These are phyloP conservation scores for Eumeta japonica DNA, from an alignment of 1,140 invertebrate genomes.

Conservation along the genomic window DNA sequence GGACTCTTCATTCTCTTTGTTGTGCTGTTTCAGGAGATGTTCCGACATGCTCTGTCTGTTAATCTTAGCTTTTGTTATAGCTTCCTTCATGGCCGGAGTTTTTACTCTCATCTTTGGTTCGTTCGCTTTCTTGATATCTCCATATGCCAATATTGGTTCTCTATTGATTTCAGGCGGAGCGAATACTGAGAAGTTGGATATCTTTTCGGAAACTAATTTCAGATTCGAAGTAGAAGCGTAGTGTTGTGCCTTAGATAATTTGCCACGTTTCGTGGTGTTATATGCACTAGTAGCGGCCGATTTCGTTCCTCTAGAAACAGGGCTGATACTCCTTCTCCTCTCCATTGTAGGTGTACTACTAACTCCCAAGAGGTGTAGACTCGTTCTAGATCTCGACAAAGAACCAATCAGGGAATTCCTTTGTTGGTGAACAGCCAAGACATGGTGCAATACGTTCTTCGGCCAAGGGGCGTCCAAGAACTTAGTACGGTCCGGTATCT, in stretches of 20 bases:
- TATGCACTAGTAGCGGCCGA: constrained; percentile 29
- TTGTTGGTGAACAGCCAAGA: constrained; percentile 50
- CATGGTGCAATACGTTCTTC: constrained; percentile 50
- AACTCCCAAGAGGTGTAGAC: constrained; percentile 36
- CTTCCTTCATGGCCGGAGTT: neutral
- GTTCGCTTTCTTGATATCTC: no score
- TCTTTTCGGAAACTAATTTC: constrained; percentile 43
- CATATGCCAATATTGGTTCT: constrained; percentile 43
- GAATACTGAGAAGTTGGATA: constrained; percentile 46
- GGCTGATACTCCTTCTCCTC: constrained; percentile 31
- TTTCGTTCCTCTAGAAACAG: constrained; percentile 20
- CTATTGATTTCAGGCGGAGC: constrained; percentile 20
- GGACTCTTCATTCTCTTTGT: constrained; percentile 14
- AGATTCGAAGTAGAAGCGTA: constrained; percentile 43
- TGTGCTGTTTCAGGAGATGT: constrained; percentile 23
- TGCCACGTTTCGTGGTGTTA: constrained; percentile 30
- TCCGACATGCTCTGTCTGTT: constrained; percentile 39
- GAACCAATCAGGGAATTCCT: constrained; percentile 54
- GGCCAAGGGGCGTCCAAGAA: constrained; percentile 50
- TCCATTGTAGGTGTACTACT: constrained; percentile 28
- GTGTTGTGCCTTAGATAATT: constrained; percentile 26
- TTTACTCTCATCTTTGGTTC: constrained; percentile 2
- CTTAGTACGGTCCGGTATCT: constrained; percentile 40
- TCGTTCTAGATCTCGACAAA: constrained; percentile 55
- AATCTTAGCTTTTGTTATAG: no score